Conservation (phyloP, 1,140 invertebrate species). For the Drosophila subpulchrella region DNA sequence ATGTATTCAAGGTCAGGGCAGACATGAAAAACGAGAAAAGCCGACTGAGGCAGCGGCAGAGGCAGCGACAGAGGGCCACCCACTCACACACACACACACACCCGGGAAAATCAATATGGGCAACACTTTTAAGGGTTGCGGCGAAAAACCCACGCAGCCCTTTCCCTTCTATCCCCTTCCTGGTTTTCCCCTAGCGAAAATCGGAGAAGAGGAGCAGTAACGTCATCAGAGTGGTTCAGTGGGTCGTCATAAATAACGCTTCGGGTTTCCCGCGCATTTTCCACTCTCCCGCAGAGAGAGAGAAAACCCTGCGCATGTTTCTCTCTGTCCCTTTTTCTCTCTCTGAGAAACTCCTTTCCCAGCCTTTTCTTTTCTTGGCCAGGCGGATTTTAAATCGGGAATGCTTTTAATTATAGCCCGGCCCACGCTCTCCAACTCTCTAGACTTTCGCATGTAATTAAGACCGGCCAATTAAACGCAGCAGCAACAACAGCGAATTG, state of each 20-base stretch:
- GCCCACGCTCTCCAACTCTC: not conserved
- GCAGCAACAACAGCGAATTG: conserved; percentile 20
- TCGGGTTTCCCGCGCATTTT: conserved; percentile 79
- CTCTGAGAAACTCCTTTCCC: not conserved
- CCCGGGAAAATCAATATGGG: conserved; percentile 71
- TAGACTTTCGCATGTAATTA: conserved; percentile 49
- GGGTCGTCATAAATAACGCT: conserved; percentile 71
- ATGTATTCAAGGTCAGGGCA: conserved; percentile 82
- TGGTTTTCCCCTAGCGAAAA: not conserved
- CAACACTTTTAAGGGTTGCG: conserved; percentile 82
- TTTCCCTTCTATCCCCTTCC: not conserved
- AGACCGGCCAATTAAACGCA: conserved; percentile 56
- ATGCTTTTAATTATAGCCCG: conserved; percentile 40
- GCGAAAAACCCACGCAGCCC: conserved; percentile 66
- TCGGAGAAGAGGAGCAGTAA: conserved; percentile 25
- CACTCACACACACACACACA: conserved; percentile 21
- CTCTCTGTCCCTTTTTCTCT: no score
- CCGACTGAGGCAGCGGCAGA: conserved; percentile 32
- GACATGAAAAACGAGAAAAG: conserved; percentile 64
- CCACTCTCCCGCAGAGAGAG: conserved; percentile 30
- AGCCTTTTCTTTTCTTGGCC: not conserved
- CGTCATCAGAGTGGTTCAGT: conserved; percentile 76
- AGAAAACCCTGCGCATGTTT: conserved; percentile 31
- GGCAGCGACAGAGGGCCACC: conserved; percentile 14
- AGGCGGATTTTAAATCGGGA: conserved; percentile 43